Percentiles rank a stretch among this genome's conserved stretches.
Conservation (phyloP, 2,113 vertebrate genomes). For the Salvelinus alpinus region DNA sequence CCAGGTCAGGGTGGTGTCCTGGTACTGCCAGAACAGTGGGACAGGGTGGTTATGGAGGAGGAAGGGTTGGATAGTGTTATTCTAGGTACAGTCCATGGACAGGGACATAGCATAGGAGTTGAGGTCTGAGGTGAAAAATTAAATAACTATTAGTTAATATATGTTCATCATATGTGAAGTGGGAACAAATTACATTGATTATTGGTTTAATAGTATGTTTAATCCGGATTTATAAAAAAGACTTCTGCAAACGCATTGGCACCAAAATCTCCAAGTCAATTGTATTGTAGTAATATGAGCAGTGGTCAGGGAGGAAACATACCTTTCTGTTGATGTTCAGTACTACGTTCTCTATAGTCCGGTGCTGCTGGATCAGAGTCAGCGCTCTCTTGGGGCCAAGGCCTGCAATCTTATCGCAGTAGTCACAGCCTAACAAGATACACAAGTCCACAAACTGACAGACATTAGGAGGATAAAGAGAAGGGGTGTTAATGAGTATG, state of each 20-base stretch:
- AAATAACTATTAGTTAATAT: too few relatives aligned
- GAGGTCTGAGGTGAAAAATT: too few relatives aligned
- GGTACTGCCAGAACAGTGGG: constrained; percentile 71
- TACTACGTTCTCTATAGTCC: constrained; percentile 74
- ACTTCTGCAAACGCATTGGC: too few relatives aligned
- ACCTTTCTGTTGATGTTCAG: constrained; percentile 72
- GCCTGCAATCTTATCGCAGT: constrained; percentile 76
- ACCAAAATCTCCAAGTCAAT: too few relatives aligned
- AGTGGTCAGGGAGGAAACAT: background rate
- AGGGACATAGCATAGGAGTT: too few relatives aligned
- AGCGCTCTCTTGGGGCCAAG: constrained; percentile 77
- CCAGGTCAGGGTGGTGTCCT: constrained; percentile 70
- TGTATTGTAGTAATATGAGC: background rate
- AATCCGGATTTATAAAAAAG: too few relatives aligned
- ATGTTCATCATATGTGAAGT: too few relatives aligned
- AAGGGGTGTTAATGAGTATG: background rate
- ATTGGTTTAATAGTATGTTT: too few relatives aligned
- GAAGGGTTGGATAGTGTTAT: background rate
- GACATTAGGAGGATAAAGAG: background rate
- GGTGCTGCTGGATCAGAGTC: constrained; percentile 73
- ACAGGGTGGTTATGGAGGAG: constrained; percentile 64
- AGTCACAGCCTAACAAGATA: constrained; percentile 83
- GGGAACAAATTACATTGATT: too few relatives aligned
- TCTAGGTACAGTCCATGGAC: too few relatives aligned
- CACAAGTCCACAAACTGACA: constrained; percentile 82